Percentiles rank a stretch among this genome's conserved stretches.
Evolutionary conservation across 2,113 vertebrate species (phyloP).

Genomic region (Hemiprocne comata): DNA sequence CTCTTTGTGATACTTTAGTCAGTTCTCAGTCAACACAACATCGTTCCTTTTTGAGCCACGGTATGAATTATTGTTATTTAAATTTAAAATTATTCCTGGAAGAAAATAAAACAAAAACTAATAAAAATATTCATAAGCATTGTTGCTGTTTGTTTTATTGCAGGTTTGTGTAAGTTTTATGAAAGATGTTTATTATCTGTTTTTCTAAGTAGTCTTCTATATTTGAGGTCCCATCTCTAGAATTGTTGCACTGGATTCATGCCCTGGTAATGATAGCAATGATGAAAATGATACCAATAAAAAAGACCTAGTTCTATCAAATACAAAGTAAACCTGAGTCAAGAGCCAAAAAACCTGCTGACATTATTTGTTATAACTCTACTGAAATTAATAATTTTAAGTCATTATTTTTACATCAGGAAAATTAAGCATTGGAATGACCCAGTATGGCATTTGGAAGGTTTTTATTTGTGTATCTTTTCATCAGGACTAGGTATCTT

Average conservation of each 20-base stretch:
- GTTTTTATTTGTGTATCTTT: neutral
- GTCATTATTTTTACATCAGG: neutral
- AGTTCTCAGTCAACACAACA: constrained; percentile 16
- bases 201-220: neutral
- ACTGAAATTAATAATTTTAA: constrained; percentile 17
- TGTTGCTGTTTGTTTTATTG: neutral
- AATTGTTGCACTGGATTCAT: neutral
- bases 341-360: constrained; percentile 11
- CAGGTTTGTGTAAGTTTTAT: neutral
- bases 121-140: constrained; percentile 24
- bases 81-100: constrained; percentile 24
- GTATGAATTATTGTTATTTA: constrained; percentile 1
- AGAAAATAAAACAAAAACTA: constrained; percentile 38
- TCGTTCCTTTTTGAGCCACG: neutral
- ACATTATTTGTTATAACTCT: neutral
- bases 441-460: neutral
- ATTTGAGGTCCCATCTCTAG: neutral
- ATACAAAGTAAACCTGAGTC: neutral
- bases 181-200: constrained; percentile 15
- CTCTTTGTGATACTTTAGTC: constrained; percentile 19
- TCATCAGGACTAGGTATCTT: neutral
- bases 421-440: neutral
- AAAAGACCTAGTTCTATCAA: neutral
- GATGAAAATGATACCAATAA: neutral
- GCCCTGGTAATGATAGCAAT: neutral